Evolutionary conservation across 2,113 vertebrate genomes (phyloP).

Genomic region (Nannospalax galili): DNA sequence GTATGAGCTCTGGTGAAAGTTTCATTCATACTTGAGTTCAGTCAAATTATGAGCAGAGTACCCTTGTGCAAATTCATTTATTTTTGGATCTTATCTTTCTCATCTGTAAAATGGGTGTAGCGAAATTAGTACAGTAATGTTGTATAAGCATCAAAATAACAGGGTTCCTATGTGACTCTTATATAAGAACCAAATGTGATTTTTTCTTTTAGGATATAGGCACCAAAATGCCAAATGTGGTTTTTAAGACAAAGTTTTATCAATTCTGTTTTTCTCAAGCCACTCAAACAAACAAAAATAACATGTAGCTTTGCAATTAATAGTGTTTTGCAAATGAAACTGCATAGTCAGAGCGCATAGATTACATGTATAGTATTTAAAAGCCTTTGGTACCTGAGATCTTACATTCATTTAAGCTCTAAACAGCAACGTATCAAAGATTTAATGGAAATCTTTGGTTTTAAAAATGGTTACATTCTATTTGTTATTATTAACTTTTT

Average conservation of each 20-base stretch:
- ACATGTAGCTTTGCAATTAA: neutral
- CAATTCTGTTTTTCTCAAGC: neutral
- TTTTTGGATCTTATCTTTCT: neutral
- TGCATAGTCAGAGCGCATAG: neutral
- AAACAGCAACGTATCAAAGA: neutral
- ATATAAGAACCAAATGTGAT: too few species aligned
- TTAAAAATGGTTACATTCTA: neutral
- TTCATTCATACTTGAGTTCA: neutral
- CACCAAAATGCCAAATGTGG: too few species aligned
- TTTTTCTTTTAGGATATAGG: too few species aligned
- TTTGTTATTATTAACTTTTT: neutral
- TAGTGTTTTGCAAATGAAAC: constrained; percentile 5
- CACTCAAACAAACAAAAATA: neutral
- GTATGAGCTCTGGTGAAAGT: neutral
- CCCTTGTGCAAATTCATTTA: neutral
- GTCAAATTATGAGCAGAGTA: neutral
- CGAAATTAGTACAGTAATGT: neutral
- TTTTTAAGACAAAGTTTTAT: neutral
- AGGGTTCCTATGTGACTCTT: neutral
- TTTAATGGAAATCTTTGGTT: neutral
- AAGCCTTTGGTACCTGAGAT: neutral
- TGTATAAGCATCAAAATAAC: neutral
- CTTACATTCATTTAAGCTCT: neutral
- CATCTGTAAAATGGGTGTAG: neutral
- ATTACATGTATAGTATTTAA: neutral